Percentiles rank a stretch among this genome's conserved stretches.
Conservation (phyloP, 2,113 vertebrate genomes). For the Felis chaus region DNA sequence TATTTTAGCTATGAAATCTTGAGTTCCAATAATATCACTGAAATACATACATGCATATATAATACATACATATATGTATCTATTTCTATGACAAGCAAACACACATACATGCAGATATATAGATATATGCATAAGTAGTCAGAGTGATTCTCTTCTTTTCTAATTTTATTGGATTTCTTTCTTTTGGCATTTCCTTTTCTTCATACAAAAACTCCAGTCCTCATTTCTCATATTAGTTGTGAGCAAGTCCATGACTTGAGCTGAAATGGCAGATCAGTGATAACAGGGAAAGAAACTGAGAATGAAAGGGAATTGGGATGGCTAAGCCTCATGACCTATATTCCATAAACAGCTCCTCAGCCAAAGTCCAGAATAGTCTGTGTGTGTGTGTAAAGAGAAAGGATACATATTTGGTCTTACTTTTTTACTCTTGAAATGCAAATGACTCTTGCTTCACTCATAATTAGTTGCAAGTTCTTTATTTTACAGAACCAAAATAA, state of each 20-base stretch:
- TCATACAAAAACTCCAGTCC: neutral
- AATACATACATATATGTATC: neutral
- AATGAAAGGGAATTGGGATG: neutral
- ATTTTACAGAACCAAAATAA: neutral
- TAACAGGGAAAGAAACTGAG: neutral
- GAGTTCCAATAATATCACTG: neutral
- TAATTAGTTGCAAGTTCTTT: neutral
- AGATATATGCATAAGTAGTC: neutral
- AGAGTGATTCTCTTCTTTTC: neutral
- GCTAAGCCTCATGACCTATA: neutral
- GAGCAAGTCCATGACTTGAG: neutral
- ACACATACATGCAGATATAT: neutral
- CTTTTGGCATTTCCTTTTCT: neutral
- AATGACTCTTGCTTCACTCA: neutral
- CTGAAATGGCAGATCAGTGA: neutral
- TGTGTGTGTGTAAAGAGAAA: neutral
- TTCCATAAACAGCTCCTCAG: neutral
- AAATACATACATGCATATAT: neutral
- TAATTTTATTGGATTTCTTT: neutral
- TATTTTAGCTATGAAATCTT: constrained; percentile 45
- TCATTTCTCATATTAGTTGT: neutral
- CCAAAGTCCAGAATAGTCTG: neutral
- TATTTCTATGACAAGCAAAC: neutral
- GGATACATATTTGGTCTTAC: neutral
- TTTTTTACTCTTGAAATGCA: neutral